A percentile compares a stretch with the other conserved stretches of the same genome.
These are phyloP conservation scores for Drosophila siamana DNA, from an alignment of 2,888 invertebrate genomes.

Conservation along the genomic window DNA sequence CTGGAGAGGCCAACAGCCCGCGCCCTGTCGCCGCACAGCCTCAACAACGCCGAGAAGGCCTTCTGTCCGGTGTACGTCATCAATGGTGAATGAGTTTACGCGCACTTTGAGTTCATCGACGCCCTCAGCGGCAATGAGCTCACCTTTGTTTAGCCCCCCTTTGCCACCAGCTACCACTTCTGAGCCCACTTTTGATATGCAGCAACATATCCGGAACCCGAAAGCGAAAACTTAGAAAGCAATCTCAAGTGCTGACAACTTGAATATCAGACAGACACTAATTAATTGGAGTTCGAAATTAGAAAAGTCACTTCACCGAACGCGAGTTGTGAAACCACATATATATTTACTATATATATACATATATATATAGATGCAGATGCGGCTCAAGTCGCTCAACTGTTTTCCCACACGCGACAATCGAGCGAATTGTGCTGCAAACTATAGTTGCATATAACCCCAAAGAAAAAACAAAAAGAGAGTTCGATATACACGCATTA, in stretches of 20 bases:
- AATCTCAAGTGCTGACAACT: conserved; percentile 40
- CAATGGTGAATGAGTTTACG: conserved; percentile 85
- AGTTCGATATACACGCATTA: conserved; percentile 42
- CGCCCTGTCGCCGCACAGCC: conserved; percentile 76
- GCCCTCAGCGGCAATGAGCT: conserved; percentile 81
- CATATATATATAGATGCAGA: conserved; percentile 21
- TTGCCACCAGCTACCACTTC: conserved; percentile 9
- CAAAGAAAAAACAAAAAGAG: no score
- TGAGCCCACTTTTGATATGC: no score
- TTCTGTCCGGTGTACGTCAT: conserved; percentile 83
- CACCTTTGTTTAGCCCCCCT: conserved; percentile 71
- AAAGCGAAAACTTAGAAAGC: conserved; percentile 12
- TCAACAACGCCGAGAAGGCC: conserved; percentile 75
- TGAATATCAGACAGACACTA: no score
- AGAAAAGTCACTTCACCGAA: conserved; percentile 7
- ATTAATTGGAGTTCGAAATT: no score
- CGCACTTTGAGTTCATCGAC: conserved; percentile 83
- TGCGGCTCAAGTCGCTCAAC: conserved; percentile 15
- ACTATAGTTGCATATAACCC: no score
- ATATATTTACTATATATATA: no score
- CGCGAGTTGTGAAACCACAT: conserved; percentile 52
- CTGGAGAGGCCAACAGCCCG: conserved; percentile 48
- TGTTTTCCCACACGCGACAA: no score
- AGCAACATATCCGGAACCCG: conserved; percentile 54
- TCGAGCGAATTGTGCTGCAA: not conserved